Conservation (phyloP, 2,888 invertebrate genomes). For the Palloptera scutellata region DNA sequence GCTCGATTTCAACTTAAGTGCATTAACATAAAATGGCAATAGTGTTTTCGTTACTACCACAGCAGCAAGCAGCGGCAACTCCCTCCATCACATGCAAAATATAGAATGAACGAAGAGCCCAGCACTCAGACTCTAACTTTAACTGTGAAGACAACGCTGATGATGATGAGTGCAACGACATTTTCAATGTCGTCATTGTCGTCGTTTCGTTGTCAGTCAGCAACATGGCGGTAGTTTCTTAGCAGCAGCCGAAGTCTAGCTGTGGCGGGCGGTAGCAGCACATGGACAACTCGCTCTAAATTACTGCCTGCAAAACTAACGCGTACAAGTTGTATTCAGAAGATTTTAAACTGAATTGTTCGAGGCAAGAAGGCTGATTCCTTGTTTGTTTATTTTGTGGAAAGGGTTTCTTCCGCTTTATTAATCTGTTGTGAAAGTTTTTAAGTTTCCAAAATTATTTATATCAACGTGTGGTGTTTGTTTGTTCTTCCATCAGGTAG, state of each 20-base stretch:
- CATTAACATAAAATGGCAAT: conserved; percentile 58
- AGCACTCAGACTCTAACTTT: too few species aligned
- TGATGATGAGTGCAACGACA: conserved; percentile 62
- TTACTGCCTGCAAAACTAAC: too few species aligned
- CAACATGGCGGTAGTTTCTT: conserved; percentile 24
- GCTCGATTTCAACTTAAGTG: conserved; percentile 52
- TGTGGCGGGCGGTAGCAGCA: background rate
- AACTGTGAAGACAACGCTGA: background rate
- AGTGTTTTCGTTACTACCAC: conserved; percentile 31
- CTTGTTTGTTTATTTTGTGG: conserved; percentile 30
- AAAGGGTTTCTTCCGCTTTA: conserved; percentile 16
- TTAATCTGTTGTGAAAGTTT: background rate
- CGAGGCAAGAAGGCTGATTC: conserved; percentile 36
- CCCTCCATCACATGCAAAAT: conserved; percentile 11
- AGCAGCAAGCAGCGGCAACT: background rate
- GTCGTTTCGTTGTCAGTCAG: conserved; percentile 29
- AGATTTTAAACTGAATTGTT: background rate
- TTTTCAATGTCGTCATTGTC: conserved; percentile 40
- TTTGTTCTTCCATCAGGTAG: conserved; percentile 25
- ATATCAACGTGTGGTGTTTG: background rate
- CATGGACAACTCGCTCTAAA: background rate
- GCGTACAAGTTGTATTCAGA: background rate
- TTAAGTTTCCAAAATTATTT: background rate
- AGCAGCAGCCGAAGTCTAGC: background rate
- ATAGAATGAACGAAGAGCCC: conserved; percentile 46